Percentiles rank a stretch among this genome's conserved stretches.
These are phyloP conservation scores for Ardeotis arabs DNA, from an alignment of 2,113 vertebrate genomes.

Conservation along the genomic window DNA sequence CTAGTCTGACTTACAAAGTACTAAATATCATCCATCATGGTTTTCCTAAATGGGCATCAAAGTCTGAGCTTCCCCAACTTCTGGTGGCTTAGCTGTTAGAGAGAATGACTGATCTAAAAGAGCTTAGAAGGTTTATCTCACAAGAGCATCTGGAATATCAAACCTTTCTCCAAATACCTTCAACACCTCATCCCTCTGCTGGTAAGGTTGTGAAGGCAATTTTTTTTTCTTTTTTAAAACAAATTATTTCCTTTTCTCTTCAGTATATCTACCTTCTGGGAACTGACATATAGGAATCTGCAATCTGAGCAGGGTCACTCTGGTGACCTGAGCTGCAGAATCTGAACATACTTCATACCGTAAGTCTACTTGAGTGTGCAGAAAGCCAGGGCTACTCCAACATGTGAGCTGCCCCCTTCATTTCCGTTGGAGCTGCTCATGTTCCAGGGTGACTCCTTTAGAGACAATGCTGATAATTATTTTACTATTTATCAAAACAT, in stretches of 20 bases:
- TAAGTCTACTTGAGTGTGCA: background rate
- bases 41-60: constrained; percentile 60
- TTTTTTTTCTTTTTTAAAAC: background rate
- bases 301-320: background rate
- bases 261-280: background rate
- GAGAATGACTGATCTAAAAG: constrained; percentile 49
- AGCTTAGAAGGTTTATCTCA: constrained; percentile 60
- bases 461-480: background rate
- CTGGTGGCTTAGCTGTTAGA: constrained; percentile 38
- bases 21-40: constrained; percentile 62
- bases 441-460: background rate
- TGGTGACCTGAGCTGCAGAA: background rate
- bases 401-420: background rate
- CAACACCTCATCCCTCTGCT: background rate
- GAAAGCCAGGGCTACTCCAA: background rate
- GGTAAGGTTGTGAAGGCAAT: background rate
- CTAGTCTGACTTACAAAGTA: constrained; percentile 65
- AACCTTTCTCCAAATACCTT: constrained; percentile 43
- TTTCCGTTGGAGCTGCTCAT: background rate
- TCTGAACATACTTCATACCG: background rate
- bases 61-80: constrained; percentile 37
- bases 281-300: background rate
- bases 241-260: background rate
- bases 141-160: constrained; percentile 44
- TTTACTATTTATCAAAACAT: background rate